Evolutionary conservation across 1,140 invertebrate species (phyloP).

Genomic region (Lasioglossum albipes): DNA sequence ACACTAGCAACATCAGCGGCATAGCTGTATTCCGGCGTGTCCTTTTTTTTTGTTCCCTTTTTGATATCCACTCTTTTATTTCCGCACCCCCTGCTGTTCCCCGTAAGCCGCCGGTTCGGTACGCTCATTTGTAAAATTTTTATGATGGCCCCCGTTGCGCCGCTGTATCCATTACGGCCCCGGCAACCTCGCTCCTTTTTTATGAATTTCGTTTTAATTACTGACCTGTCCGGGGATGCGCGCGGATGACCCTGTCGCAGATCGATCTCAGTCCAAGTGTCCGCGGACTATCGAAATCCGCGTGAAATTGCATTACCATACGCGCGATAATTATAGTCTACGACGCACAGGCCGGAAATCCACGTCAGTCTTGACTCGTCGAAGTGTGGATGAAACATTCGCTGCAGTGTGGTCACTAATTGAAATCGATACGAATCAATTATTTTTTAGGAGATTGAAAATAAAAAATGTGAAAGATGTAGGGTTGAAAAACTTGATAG

Average conservation of each 20-base stretch:
- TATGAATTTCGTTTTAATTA: constrained; percentile 65
- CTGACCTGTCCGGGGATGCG: constrained; percentile 19
- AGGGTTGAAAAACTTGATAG: too few species aligned
- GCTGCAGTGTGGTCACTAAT: too few species aligned
- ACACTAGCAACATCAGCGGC: constrained; percentile 37
- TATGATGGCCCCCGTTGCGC: constrained; percentile 69
- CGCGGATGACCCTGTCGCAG: constrained; percentile 8
- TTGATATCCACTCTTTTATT: constrained; percentile 65
- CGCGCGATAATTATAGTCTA: constrained; percentile 20
- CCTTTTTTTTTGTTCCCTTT: constrained; percentile 22
- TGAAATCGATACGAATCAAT: too few species aligned
- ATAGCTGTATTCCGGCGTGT: constrained; percentile 42
- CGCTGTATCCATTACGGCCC: constrained; percentile 67
- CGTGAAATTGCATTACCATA: constrained; percentile 37
- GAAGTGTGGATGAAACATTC: too few species aligned
- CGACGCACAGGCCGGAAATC: neutral
- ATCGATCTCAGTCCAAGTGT: constrained; percentile 55
- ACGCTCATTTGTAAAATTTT: constrained; percentile 79
- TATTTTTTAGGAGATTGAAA: too few species aligned
- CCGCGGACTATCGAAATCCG: constrained; percentile 49
- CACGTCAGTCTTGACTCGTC: too few species aligned
- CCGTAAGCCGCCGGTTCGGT: constrained; percentile 60
- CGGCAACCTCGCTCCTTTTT: constrained; percentile 38
- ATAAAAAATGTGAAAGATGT: too few species aligned
- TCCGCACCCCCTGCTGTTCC: constrained; percentile 41